phyloP scores from a whole-genome alignment of 2,888 invertebrate genomes.

The Blera fallax region DNA sequence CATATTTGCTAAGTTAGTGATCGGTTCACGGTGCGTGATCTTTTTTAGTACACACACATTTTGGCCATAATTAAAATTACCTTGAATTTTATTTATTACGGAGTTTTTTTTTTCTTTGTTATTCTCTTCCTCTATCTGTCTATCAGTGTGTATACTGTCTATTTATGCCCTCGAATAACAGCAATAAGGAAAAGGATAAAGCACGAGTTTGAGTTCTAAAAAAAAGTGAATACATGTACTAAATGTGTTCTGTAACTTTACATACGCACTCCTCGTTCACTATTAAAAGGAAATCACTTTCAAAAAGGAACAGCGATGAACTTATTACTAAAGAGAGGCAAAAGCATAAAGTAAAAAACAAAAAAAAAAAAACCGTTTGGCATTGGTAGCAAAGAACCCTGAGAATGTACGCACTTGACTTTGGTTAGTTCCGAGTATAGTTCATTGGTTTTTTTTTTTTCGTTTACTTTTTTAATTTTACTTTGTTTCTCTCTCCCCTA shows the following conservation, averaged over 20 bases:
- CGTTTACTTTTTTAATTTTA: neutral
- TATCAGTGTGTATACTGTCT: neutral
- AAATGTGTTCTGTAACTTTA: neutral
- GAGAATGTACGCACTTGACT: constrained; percentile 74
- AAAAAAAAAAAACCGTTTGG: constrained; percentile 57
- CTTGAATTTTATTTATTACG: constrained; percentile 30
- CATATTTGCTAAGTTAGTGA: neutral
- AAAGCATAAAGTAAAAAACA: constrained; percentile 12
- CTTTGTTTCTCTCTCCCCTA: neutral
- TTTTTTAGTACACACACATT: constrained; percentile 42
- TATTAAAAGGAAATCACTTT: constrained; percentile 49
- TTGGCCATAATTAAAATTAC: constrained; percentile 38
- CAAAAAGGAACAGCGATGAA: constrained; percentile 20
- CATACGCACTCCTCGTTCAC: neutral
- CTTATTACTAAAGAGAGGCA: constrained; percentile 1
- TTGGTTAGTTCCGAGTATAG: constrained; percentile 72
- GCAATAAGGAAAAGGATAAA: neutral
- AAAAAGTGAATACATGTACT: constrained; percentile 29
- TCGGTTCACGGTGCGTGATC: constrained; percentile 19
- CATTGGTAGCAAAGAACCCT: constrained; percentile 71
- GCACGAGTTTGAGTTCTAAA: constrained; percentile 8
- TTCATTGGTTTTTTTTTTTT: constrained; percentile 45
- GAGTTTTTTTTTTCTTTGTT: neutral
- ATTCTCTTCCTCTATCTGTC: constrained; percentile 4
- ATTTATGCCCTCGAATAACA: neutral